Evolutionary conservation across 1,140 invertebrate species (phyloP).

Genomic region (Sycophaga agraensis): DNA sequence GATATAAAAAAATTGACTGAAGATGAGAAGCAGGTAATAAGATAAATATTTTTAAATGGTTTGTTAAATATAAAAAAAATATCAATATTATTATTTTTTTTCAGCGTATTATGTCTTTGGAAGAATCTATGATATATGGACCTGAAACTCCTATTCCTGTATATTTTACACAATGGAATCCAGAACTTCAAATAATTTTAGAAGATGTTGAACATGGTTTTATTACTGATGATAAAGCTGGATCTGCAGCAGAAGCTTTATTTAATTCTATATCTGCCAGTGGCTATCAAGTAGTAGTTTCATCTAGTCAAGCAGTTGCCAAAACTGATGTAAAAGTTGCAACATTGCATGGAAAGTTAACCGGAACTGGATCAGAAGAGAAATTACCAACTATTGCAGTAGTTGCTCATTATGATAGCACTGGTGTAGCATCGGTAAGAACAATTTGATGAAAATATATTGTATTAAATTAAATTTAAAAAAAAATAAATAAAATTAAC

Average conservation of each 20-base stretch:
- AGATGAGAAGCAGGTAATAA: constrained; percentile 71
- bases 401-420: constrained; percentile 91
- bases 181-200: constrained; percentile 73
- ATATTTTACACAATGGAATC: constrained; percentile 81
- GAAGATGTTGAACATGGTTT: constrained; percentile 68
- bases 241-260: constrained; percentile 75
- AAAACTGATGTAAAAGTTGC: constrained; percentile 80
- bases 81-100: constrained; percentile 36
- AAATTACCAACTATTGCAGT: constrained; percentile 85
- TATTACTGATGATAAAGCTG: constrained; percentile 60
- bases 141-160: constrained; percentile 84
- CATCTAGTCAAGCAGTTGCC: constrained; percentile 67
- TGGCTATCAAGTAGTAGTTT: constrained; percentile 85
- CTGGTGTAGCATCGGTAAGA: constrained; percentile 82
- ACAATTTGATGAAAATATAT: too few relatives aligned
- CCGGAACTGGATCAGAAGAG: constrained; percentile 75
- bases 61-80: background rate
- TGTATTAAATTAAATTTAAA: background rate
- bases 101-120: constrained; percentile 76
- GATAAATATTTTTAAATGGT: too few relatives aligned
- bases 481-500: background rate
- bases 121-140: constrained; percentile 74
- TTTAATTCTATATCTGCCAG: constrained; percentile 86
- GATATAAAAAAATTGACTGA: constrained; percentile 67
- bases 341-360: constrained; percentile 83